Base-by-base conservation (phyloP, 35 echinoderm and acorn worm species). In the Hemicentrotus pulcherrimus region DNA sequence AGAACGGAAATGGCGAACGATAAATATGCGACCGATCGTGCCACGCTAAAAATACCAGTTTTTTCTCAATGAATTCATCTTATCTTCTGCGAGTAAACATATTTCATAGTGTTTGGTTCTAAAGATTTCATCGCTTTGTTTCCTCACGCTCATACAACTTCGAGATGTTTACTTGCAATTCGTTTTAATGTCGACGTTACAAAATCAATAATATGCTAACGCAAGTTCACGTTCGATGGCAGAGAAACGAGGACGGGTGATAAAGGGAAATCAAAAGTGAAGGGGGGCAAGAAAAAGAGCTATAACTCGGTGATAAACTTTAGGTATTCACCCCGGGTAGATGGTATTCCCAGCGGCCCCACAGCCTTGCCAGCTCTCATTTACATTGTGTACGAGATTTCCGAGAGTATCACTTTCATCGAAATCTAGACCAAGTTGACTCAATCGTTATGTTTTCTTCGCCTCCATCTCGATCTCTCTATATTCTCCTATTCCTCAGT, bases 361-460 rank as follows among this genome's bases (percentile, higher is more conserved):
- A 6, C 4, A 28, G 65, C 19, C 24, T 28, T 78, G 65, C 65
- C 65, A 28, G 18, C 28, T n/a, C 65, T 78, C 65, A 78, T 78
- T 78, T 78, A 78, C 65, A 78, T 78, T 78, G n/a, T 78, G n/a
- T 15, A 78, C 65, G 65, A 78, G 65, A 78, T 78, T 78, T 18
- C 65, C 65, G 65, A 28, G 24, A 28, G 65, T 78, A 78, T 78
- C 65, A 78, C 65, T 78, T 78, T 78, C 65, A 78, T 78, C 65
- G 65, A n/a, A 78, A 78, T 78, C 65, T 78, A 78, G 65, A 78
- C 65, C 65, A 78, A 78, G 65, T 78, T 78, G 65, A 28, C 65
- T 78, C 65, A 78, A 78, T 78, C 65, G 65, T 78, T 78, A 78
- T 78, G 65, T 78, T 78, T 78, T 78, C 65, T 78, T 78, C 65